Evolutionary conservation across 92 coral and sea anemone genomes (phyloP).

Genomic region (Parazoanthus atlanticus): DNA sequence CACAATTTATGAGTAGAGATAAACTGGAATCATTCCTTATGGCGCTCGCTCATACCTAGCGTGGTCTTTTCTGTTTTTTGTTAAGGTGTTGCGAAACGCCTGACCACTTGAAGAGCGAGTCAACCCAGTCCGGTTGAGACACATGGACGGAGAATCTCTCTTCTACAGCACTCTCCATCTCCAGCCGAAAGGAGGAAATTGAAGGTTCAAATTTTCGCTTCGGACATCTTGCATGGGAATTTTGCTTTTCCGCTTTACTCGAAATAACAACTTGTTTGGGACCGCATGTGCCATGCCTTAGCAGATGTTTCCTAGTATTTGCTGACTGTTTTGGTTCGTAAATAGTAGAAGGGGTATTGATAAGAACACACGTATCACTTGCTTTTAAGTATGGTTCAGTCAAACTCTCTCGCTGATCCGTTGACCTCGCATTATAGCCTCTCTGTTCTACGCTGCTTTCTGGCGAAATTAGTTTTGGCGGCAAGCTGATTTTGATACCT

Average conservation of each 20-base stretch:
- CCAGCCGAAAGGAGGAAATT: no score
- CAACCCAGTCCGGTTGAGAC: conserved; percentile 1
- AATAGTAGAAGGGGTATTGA: background rate
- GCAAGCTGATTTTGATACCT: no score
- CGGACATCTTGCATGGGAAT: background rate
- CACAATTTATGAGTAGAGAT: background rate
- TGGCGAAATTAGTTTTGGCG: no score
- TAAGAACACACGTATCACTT: background rate
- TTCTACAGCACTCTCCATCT: no score
- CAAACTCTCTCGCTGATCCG: no score
- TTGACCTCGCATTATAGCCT: no score
- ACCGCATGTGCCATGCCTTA: background rate
- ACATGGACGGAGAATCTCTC: background rate
- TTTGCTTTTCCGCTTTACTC: background rate
- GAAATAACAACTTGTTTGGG: background rate
- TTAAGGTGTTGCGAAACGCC: background rate
- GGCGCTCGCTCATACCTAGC: background rate
- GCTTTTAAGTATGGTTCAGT: background rate
- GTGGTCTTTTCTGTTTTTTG: background rate
- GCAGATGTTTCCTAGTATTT: background rate
- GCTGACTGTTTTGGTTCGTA: background rate
- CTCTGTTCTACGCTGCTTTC: no score
- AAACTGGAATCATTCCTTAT: background rate
- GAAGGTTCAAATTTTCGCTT: no score
- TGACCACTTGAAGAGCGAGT: background rate